Base-by-base conservation (phyloP, 2,113 vertebrate genomes). In the Oncorhynchus masou region DNA sequence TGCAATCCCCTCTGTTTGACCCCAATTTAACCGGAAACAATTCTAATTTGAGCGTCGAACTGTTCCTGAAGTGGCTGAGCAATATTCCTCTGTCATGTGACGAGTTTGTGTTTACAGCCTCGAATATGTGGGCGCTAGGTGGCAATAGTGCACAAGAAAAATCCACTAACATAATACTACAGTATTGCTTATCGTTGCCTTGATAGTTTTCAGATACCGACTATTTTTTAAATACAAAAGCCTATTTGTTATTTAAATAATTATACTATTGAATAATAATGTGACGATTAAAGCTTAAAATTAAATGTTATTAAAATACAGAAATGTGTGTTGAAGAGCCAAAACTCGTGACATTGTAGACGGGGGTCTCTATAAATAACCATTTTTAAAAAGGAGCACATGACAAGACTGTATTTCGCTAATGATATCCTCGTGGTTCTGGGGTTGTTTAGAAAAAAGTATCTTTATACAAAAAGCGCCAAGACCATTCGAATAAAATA, bases 21-120 rank as follows among this genome's bases (percentile, higher is more conserved):
- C 85, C 80, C n/a, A 65, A 1, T 0, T 59, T 2, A 73, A 66
- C 91, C 88, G 91, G 90, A 91, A 89, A 0, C 57, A 66, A 13
- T 80, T 22, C 20, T 8, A 9, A 0, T 1, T 3, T 69, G 22
- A 57, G 27, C 69, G 7, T 57, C 8, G 64, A 78, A 54, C 27
- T 69, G 5, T 34, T 25, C 1, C 31, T 54, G 15, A 79, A 65
- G 68, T 12, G 27, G 24, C 16, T 12, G 8, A 5, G 70, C 5
- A 29, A 9, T 12, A 27, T 31, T 60, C n/a, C 25, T 45, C 48
- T 16, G 64, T 78, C 76, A 78, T 68, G 64, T 78, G 71, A 73
- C 31, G 51, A 67, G 54, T 57, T 57, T 57, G 54, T 45, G 39
- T 57, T 57, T 57, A 57, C 16, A 57, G 54, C 4, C 54, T 7